Conservation (phyloP, 1,140 invertebrate genomes). For the Pectinophora gossypiella region DNA sequence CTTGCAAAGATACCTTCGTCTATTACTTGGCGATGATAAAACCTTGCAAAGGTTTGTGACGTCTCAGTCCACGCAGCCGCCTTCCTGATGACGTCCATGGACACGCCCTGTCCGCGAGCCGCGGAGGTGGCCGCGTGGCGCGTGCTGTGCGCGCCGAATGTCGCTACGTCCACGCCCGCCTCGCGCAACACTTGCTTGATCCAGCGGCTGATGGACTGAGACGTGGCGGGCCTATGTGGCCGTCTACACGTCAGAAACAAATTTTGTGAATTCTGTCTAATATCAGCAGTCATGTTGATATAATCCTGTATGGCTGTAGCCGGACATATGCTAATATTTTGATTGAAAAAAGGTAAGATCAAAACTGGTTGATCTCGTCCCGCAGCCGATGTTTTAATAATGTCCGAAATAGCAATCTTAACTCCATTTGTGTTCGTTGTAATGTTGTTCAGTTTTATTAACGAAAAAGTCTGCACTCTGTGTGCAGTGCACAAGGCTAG, state of each 20-base stretch:
- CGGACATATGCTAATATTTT: not conserved
- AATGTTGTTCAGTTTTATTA: constrained; percentile 1
- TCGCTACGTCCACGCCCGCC: constrained; percentile 14
- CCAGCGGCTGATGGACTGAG: constrained; percentile 27
- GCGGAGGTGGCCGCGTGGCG: constrained; percentile 25
- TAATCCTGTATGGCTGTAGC: not conserved
- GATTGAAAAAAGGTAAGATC: not conserved
- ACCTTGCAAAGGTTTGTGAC: constrained; percentile 27
- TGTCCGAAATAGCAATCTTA: constrained; percentile 2
- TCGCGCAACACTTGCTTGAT: constrained; percentile 7
- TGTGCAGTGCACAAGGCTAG: not conserved
- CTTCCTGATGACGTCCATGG: constrained; percentile 22
- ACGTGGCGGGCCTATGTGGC: constrained; percentile 16
- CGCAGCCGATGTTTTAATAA: constrained; percentile 3
- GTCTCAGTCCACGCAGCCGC: constrained; percentile 28
- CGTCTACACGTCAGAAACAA: constrained; percentile 18
- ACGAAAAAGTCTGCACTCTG: constrained; percentile 1
- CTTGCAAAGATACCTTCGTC: not conserved
- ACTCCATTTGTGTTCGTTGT: not conserved
- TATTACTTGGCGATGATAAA: constrained; percentile 29
- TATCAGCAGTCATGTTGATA: too few species aligned
- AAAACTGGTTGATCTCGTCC: constrained; percentile 4
- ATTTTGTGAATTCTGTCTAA: too few species aligned
- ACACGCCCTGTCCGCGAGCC: constrained; percentile 19
- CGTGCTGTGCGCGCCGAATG: constrained; percentile 17